Evolutionary conservation across 2,797 vertebrate species (phyloP).

Genomic region (Alfaro cultratus): DNA sequence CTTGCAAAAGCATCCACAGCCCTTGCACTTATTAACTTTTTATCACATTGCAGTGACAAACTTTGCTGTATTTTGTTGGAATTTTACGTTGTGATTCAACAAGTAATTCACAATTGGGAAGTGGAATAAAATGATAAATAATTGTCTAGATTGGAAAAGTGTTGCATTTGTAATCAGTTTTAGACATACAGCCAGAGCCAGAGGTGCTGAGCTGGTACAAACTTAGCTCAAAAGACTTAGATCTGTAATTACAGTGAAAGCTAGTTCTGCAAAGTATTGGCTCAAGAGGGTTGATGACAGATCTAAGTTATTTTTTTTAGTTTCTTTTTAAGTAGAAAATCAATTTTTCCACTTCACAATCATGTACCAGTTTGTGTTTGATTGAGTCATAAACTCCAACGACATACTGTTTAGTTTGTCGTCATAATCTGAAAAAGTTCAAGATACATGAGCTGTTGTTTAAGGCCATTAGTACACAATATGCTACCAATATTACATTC

Average conservation of each 20-base stretch:
- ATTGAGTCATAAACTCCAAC: not conserved
- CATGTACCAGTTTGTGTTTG: not conserved
- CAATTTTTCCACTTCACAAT: not conserved
- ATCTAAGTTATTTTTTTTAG: not conserved
- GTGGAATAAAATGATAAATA: not conserved
- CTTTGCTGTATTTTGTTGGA: not conserved
- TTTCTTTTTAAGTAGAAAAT: not conserved
- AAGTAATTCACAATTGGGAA: not conserved
- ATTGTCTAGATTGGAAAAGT: not conserved
- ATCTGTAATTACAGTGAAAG: not conserved
- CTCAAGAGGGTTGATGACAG: not conserved
- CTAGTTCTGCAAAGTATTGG: not conserved
- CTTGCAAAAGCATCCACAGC: not conserved
- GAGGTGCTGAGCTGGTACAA: not conserved
- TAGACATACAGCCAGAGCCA: not conserved
- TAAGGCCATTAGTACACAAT: not conserved
- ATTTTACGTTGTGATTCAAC: not conserved
- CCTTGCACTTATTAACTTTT: not conserved
- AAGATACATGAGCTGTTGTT: not conserved
- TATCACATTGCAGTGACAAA: not conserved
- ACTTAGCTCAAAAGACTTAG: not conserved
- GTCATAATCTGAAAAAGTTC: not conserved
- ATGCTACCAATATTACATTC: slow-evolving; percentile 19
- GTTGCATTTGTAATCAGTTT: not conserved
- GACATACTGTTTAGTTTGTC: not conserved